These are phyloP conservation scores for Enteromius thamalakanensis DNA, from an alignment of 2,797 vertebrate species.

Conservation along the genomic window DNA sequence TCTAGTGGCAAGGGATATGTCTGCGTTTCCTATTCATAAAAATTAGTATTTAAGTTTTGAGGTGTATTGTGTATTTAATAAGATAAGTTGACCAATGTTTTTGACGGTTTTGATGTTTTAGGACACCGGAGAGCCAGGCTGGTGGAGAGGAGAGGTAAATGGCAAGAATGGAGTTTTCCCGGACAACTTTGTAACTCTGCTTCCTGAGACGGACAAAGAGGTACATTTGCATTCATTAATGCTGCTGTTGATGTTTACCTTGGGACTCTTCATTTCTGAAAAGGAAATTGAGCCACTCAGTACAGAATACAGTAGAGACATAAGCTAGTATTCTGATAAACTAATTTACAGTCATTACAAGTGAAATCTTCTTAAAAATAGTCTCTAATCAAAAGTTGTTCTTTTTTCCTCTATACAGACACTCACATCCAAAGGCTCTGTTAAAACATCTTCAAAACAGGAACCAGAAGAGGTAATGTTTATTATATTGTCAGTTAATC, in stretches of 20 bases:
- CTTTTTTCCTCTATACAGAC: conserved; percentile 59
- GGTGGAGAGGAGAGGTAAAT: conserved; percentile 91
- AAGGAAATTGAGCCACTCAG: not conserved
- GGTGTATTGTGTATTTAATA: not conserved
- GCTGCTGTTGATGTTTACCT: conserved; percentile 8
- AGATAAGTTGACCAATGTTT: not conserved
- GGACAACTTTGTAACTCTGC: conserved; percentile 86
- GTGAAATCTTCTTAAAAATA: not conserved
- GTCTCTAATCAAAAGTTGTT: not conserved
- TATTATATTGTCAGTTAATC: not conserved
- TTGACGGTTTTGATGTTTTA: conserved; percentile 66
- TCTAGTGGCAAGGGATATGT: conserved; percentile 33
- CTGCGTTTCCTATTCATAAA: not conserved
- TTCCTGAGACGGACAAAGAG: conserved; percentile 89
- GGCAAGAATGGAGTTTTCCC: conserved; percentile 93
- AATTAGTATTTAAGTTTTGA: not conserved
- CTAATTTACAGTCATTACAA: not conserved
- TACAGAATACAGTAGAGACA: not conserved
- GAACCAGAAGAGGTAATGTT: conserved; percentile 75
- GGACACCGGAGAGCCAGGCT: conserved; percentile 92
- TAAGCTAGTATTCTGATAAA: not conserved
- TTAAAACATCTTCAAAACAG: conserved; percentile 69
- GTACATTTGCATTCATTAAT: conserved; percentile 69
- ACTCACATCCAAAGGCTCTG: conserved; percentile 65
- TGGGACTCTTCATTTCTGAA: not conserved